Evolutionary conservation across 2,797 vertebrate genomes (phyloP).

Genomic region (Enteromius paludinosus): DNA sequence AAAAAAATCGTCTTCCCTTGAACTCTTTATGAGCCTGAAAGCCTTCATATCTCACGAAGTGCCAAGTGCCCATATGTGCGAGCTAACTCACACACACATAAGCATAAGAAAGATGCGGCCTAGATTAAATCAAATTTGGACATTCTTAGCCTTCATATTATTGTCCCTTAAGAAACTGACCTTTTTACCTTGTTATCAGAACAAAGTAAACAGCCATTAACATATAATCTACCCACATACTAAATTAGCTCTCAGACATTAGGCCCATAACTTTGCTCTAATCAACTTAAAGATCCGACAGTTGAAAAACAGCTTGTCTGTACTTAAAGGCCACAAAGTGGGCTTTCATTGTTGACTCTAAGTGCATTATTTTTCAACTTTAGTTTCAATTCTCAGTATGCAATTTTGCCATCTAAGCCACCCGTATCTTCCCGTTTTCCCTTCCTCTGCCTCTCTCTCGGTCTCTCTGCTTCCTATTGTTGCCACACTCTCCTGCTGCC

Average conservation of each 20-base stretch:
- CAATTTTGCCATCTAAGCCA: conserved; percentile 47
- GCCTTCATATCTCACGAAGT: conserved; percentile 14
- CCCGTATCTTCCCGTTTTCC: conserved; percentile 46
- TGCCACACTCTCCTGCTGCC: conserved; percentile 64
- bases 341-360: conserved; percentile 28
- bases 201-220: conserved; percentile 32
- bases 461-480: conserved; percentile 58
- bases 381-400: conserved; percentile 48
- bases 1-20: conserved; percentile 26
- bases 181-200: conserved; percentile 33
- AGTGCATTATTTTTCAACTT: conserved; percentile 48
- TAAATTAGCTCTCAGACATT: conserved; percentile 39
- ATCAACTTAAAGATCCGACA: conserved; percentile 34
- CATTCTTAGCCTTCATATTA: background rate
- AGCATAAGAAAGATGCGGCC: background rate
- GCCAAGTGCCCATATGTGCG: conserved; percentile 37
- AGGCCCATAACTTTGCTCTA: conserved; percentile 19
- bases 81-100: conserved; percentile 38
- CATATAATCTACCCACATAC: conserved; percentile 34
- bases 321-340: conserved; percentile 36
- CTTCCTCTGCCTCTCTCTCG: conserved; percentile 34
- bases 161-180: conserved; percentile 23
- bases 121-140: conserved; percentile 16
- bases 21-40: conserved; percentile 42
- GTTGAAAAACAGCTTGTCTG: conserved; percentile 39